Evolutionary conservation across 30 jellyfish, hydroid and myxozoan genomes (phyloP).

Genomic region (Sanderia malayensis): DNA sequence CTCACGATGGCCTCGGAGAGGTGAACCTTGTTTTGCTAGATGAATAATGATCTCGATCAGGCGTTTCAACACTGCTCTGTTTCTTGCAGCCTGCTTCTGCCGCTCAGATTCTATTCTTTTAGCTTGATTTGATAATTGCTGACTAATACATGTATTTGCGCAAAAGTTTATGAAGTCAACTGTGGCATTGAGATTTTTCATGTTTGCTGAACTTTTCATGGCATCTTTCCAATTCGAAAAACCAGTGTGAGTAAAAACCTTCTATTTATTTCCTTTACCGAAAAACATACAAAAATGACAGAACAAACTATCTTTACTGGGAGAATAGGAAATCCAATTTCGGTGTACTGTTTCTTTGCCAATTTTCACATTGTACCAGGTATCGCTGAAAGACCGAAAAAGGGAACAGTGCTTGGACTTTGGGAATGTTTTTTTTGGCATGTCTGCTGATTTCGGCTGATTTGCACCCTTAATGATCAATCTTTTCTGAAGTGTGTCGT

Average conservation of each 20-base stretch:
- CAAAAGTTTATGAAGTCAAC: conserved; percentile 39
- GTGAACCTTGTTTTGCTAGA: conserved; percentile 46
- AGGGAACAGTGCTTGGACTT: conserved; percentile 20
- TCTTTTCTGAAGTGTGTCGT: neutral
- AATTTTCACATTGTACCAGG: conserved; percentile 19
- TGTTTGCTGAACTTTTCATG: conserved; percentile 24
- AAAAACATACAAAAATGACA: neutral
- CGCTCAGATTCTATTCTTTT: conserved; percentile 36
- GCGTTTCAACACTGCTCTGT: conserved; percentile 50
- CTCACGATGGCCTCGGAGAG: conserved; percentile 51
- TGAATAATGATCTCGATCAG: conserved; percentile 36
- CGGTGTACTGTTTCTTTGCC: conserved; percentile 24
- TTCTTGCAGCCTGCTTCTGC: conserved; percentile 33
- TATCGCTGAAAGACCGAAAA: conserved; percentile 24
- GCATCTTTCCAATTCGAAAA: conserved; percentile 47
- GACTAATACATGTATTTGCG: conserved; percentile 35
- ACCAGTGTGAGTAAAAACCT: conserved; percentile 33
- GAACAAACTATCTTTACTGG: neutral
- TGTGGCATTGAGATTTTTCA: conserved; percentile 34
- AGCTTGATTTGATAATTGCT: conserved; percentile 34
- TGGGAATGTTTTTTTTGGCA: neutral
- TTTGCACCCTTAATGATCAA: conserved; percentile 13
- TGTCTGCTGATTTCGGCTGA: conserved; percentile 6
- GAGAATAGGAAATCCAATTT: conserved; percentile 25
- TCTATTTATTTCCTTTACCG: conserved; percentile 18